phyloP scores from a whole-genome alignment of 2,888 invertebrate species.

The Athalia circularis region DNA sequence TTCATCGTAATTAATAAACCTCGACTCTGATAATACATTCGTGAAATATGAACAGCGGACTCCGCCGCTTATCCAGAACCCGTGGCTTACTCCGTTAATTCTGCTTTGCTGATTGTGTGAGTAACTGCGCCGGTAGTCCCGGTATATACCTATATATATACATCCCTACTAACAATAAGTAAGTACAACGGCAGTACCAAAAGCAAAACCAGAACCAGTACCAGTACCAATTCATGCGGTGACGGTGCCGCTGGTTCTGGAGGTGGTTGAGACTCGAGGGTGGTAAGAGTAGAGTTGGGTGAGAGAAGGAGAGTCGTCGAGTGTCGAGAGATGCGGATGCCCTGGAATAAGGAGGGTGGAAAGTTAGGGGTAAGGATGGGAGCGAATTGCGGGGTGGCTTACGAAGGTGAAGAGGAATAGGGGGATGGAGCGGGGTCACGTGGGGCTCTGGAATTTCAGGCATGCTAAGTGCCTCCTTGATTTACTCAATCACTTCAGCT shows the following conservation, averaged over 20 bases:
- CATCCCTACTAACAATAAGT: neutral
- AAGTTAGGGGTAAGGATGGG: constrained; percentile 36
- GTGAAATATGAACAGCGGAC: constrained; percentile 40
- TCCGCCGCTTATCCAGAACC: constrained; percentile 28
- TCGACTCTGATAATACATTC: constrained; percentile 41
- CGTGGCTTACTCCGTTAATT: constrained; percentile 30
- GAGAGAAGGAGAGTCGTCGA: constrained; percentile 19
- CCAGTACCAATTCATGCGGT: neutral
- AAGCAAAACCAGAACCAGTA: neutral
- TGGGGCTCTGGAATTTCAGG: constrained; percentile 53
- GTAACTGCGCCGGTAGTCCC: neutral
- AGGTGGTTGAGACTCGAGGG: neutral
- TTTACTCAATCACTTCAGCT: constrained; percentile 59
- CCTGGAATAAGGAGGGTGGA: constrained; percentile 24
- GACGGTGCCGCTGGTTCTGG: neutral
- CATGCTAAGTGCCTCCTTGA: constrained; percentile 59
- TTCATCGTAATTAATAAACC: constrained; percentile 36
- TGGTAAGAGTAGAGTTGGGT: constrained; percentile 16
- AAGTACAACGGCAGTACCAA: neutral
- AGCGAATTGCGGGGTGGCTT: neutral
- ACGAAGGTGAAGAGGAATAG: neutral
- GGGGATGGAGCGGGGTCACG: constrained; percentile 28
- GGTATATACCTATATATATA: neutral
- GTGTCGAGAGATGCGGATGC: constrained; percentile 24
- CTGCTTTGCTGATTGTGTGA: constrained; percentile 7